Evolutionary conservation across 2,797 vertebrate genomes (phyloP).

Genomic region (Pseudopleuronectes americanus): DNA sequence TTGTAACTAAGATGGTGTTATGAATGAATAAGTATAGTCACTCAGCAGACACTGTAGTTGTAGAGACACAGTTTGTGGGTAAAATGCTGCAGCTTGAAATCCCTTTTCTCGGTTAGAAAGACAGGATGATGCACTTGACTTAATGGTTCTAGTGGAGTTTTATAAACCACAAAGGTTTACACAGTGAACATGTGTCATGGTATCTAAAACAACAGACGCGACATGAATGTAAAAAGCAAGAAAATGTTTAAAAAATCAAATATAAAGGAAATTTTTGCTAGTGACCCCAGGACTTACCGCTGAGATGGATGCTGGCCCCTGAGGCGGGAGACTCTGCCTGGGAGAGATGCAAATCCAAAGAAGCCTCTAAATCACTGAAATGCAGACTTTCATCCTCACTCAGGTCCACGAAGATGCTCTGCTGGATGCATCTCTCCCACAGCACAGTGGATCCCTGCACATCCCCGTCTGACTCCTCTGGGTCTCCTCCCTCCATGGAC

Average conservation of each 20-base stretch:
- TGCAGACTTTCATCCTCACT: slow-evolving; percentile 84
- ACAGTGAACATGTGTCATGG: no score
- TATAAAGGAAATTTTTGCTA: no score
- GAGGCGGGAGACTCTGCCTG: slow-evolving; percentile 70
- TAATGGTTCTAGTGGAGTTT: no score
- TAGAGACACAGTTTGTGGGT: no score
- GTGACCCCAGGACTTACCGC: slow-evolving; percentile 63
- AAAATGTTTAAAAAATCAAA: no score
- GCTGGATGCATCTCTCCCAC: slow-evolving; percentile 82
- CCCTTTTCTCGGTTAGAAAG: no score
- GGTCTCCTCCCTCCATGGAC: slow-evolving; percentile 62
- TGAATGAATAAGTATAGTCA: background rate
- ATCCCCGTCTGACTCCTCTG: slow-evolving; percentile 65
- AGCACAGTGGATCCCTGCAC: slow-evolving; percentile 60
- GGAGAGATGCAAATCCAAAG: slow-evolving; percentile 74
- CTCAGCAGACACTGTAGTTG: no score
- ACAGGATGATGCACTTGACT: no score
- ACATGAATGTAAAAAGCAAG: no score
- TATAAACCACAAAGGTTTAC: no score
- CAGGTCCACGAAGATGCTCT: slow-evolving; percentile 83
- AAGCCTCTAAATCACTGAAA: slow-evolving; percentile 80
- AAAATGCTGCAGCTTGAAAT: no score
- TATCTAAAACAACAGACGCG: no score
- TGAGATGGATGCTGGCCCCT: slow-evolving; percentile 74
- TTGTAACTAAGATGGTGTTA: background rate